Percentiles rank a stretch among this genome's conserved stretches.
Conservation (phyloP, 2,888 invertebrate genomes). For the Leptura quadrifasciata region DNA sequence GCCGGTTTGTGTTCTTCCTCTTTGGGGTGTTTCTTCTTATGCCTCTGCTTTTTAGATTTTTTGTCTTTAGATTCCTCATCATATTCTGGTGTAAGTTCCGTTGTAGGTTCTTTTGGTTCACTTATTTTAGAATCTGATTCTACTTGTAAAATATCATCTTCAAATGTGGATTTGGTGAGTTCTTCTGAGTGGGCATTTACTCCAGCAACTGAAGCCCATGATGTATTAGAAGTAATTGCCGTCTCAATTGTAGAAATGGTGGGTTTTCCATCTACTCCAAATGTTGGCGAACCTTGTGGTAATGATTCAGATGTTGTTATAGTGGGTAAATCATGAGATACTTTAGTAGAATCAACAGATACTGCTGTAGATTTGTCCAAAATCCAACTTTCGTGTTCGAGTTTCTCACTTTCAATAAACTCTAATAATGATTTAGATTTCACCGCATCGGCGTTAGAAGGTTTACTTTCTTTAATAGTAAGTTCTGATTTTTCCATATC, state of each 20-base stretch:
- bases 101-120: background rate
- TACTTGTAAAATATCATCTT: background rate
- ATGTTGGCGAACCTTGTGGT: background rate
- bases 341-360: background rate
- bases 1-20: slow-evolving; percentile 52
- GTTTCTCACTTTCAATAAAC: slow-evolving; percentile 8
- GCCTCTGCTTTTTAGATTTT: slow-evolving; percentile 52
- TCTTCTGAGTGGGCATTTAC: background rate
- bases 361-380: background rate
- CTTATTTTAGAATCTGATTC: background rate
- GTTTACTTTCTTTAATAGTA: background rate
- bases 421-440: background rate
- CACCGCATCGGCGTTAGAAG: background rate
- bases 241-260: background rate
- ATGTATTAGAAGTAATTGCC: background rate
- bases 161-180: background rate
- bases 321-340: background rate
- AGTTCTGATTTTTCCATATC: background rate
- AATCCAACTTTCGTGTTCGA: background rate
- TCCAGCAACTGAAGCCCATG: slow-evolving; percentile 22
- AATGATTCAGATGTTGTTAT: background rate
- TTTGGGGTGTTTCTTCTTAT: slow-evolving; percentile 56
- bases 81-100: background rate
- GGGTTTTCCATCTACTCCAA: background rate
- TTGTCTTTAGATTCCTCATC: slow-evolving; percentile 10